A percentile compares a stretch with the other conserved stretches of the same genome.
phyloP scores from a whole-genome alignment of 2,888 invertebrate genomes.

The Catocala sponsa region DNA sequence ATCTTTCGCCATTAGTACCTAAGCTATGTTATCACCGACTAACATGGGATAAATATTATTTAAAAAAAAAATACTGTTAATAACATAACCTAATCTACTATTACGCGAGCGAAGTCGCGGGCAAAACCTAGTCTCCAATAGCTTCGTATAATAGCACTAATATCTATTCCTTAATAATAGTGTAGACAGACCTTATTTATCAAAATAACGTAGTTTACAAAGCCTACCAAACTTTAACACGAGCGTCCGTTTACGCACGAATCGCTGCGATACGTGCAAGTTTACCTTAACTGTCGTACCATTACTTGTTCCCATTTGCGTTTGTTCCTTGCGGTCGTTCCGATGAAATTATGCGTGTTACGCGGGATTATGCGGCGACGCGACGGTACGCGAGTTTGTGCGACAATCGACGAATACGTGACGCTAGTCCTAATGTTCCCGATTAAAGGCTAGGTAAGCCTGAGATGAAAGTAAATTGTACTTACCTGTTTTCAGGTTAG shows the following conservation, averaged over 20 bases:
- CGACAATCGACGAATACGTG: slow-evolving; percentile 20
- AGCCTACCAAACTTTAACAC: neutral
- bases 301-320: slow-evolving; percentile 32
- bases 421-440: slow-evolving; percentile 17
- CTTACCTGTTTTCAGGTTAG: too few relatives aligned
- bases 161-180: too few relatives aligned
- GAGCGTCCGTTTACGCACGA: slow-evolving; percentile 22
- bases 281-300: slow-evolving; percentile 3
- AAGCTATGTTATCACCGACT: too few relatives aligned
- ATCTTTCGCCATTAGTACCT: too few relatives aligned
- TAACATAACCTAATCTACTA: too few relatives aligned
- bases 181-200: too few relatives aligned
- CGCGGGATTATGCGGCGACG: slow-evolving; percentile 19
- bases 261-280: slow-evolving; percentile 18
- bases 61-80: too few relatives aligned
- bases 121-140: too few relatives aligned
- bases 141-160: too few relatives aligned
- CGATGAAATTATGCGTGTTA: slow-evolving; percentile 30
- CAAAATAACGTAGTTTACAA: neutral
- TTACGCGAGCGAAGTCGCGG: too few relatives aligned
- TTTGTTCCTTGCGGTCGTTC: slow-evolving; percentile 18
- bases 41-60: too few relatives aligned
- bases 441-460: slow-evolving; percentile 7
- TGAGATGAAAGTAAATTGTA: too few relatives aligned
- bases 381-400: neutral